These are phyloP conservation scores for Sus scrofa DNA, from an alignment of 2,113 vertebrate genomes.

Conservation along the genomic window T2T-Sscrofa CM000821.6:6621001-6621500, in stretches of 20 bases:
- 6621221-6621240: slow-evolving; percentile 47
- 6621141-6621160: neutral
- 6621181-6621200: slow-evolving; percentile 58
- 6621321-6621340: neutral
- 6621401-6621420: neutral
- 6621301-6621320: slow-evolving; percentile 17
- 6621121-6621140: neutral
- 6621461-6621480: no score
- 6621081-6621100: neutral
- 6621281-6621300: slow-evolving; percentile 26
- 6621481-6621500: no score
- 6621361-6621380: neutral
- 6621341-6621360: neutral
- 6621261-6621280: slow-evolving; percentile 21
- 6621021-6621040: slow-evolving; percentile 53
- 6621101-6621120: neutral
- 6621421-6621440: no score
- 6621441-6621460: no score
- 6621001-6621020: slow-evolving; percentile 69
- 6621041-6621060: slow-evolving; percentile 23
- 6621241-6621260: slow-evolving; percentile 66
- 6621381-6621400: neutral
- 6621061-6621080: slow-evolving; percentile 30
- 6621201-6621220: slow-evolving; percentile 51
- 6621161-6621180: slow-evolving; percentile 46